Percentiles rank a stretch among this genome's conserved stretches.
Evolutionary conservation across 2,888 invertebrate genomes (phyloP).

Genomic region (Theodoxus fluviatilis): DNA sequence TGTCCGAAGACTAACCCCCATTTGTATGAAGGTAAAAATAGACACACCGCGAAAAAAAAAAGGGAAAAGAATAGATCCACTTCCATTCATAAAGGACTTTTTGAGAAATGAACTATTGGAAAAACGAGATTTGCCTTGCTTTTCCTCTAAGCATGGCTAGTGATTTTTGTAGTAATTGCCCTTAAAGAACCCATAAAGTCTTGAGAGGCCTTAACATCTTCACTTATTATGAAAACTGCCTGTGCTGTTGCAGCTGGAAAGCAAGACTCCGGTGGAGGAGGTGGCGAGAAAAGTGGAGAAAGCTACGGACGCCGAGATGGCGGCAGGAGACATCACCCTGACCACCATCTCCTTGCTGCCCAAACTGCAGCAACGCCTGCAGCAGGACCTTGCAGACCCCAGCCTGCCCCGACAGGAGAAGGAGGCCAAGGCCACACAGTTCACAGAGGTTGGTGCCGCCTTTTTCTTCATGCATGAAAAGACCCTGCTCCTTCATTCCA

Average conservation of each 20-base stretch:
- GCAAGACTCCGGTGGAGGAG: constrained; percentile 29
- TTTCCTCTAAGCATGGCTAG: no score
- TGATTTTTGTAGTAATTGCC: no score
- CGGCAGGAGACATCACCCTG: constrained; percentile 43
- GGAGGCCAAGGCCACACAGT: constrained; percentile 44
- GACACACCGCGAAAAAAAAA: no score
- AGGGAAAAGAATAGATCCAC: no score
- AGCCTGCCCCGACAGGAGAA: constrained; percentile 35
- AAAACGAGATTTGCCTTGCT: no score
- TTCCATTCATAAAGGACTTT: no score
- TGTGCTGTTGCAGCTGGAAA: constrained; percentile 22
- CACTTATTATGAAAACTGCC: no score
- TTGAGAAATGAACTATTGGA: no score
- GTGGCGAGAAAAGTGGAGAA: constrained; percentile 46
- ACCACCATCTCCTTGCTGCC: constrained; percentile 41
- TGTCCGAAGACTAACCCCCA: no score
- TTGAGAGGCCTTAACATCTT: no score
- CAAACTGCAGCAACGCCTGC: constrained; percentile 49
- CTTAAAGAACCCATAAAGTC: no score
- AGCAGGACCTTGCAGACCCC: constrained; percentile 22
- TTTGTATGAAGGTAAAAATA: no score
- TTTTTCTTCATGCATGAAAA: not conserved
- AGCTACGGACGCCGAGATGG: constrained; percentile 32
- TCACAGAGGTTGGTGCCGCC: constrained; percentile 52
- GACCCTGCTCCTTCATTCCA: constrained; percentile 9